phyloP scores from a whole-genome alignment of 2,113 vertebrate species.

The Candoia aspera region DNA sequence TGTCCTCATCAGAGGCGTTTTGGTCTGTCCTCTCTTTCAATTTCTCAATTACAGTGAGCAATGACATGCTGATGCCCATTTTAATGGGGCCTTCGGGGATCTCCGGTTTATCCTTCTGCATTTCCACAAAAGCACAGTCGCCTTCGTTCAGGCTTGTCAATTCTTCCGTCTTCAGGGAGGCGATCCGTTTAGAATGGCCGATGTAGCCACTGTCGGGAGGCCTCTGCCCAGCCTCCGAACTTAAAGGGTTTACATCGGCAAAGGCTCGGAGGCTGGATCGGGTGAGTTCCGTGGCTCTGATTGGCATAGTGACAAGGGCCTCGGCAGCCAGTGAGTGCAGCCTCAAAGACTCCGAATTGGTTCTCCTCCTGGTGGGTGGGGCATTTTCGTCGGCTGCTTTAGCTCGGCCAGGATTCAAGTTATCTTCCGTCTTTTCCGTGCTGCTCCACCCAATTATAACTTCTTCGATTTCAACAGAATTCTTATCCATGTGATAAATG shows the following conservation, averaged over 20 bases:
- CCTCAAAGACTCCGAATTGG: conserved; percentile 92
- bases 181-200: conserved; percentile 63
- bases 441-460: conserved; percentile 78
- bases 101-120: conserved; percentile 74
- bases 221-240: conserved; percentile 72
- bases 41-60: conserved; percentile 95
- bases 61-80: conserved; percentile 93
- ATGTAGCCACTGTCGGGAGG: conserved; percentile 55
- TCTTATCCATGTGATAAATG: conserved; percentile 62
- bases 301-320: conserved; percentile 93
- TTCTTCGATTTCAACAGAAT: conserved; percentile 72
- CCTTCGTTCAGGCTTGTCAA: conserved; percentile 70
- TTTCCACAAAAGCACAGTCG: conserved; percentile 72
- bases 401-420: conserved; percentile 60
- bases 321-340: conserved; percentile 95
- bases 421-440: conserved; percentile 68
- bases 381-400: conserved; percentile 82
- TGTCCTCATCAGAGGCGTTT: conserved; percentile 93
- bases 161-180: conserved; percentile 68
- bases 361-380: conserved; percentile 89
- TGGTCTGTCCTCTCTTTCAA: conserved; percentile 94
- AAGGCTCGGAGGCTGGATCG: conserved; percentile 71
- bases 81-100: conserved; percentile 83
- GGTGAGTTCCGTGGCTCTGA: conserved; percentile 83
- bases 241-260: conserved; percentile 59